Conservation (phyloP, 2,888 invertebrate species). For the Nomada ferruginata region DNA sequence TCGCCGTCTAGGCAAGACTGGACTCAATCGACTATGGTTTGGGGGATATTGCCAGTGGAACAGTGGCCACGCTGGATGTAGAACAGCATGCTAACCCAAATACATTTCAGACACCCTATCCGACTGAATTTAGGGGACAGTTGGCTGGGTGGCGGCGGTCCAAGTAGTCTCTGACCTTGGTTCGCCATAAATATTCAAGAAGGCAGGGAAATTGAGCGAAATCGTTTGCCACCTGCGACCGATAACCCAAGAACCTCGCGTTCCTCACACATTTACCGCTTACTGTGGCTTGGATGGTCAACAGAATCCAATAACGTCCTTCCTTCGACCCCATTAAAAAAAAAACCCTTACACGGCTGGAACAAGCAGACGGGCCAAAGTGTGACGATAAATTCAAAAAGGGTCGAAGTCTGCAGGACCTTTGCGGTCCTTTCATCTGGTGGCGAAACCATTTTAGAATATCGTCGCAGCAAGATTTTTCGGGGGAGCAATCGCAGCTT, state of each 20-base stretch:
- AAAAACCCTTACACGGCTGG: not conserved
- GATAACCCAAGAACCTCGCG: slow-evolving; percentile 20
- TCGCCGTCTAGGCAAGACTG: not conserved
- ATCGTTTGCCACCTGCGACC: slow-evolving; percentile 46
- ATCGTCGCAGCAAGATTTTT: not conserved
- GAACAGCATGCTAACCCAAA: slow-evolving; percentile 39
- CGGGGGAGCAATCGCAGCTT: slow-evolving; percentile 39
- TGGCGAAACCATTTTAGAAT: no score
- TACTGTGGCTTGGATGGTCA: slow-evolving; percentile 9
- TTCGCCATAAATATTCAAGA: slow-evolving; percentile 50
- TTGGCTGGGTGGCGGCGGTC: slow-evolving; percentile 26
- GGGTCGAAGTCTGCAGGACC: slow-evolving; percentile 15
- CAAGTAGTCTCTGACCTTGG: slow-evolving; percentile 44
- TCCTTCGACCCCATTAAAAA: slow-evolving; percentile 29
- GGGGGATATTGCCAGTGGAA: not conserved
- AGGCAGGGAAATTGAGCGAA: slow-evolving; percentile 33
- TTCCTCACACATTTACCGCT: slow-evolving; percentile 27
- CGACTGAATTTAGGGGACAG: slow-evolving; percentile 42
- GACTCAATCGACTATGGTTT: not conserved
- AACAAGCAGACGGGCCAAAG: not conserved
- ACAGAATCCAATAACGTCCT: slow-evolving; percentile 40
- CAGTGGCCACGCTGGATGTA: slow-evolving; percentile 2
- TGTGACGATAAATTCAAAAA: slow-evolving; percentile 7
- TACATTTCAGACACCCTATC: slow-evolving; percentile 30
- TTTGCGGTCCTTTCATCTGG: no score